Conservation (phyloP, 2,797 vertebrate species). For the Rachycentron canadum region DNA sequence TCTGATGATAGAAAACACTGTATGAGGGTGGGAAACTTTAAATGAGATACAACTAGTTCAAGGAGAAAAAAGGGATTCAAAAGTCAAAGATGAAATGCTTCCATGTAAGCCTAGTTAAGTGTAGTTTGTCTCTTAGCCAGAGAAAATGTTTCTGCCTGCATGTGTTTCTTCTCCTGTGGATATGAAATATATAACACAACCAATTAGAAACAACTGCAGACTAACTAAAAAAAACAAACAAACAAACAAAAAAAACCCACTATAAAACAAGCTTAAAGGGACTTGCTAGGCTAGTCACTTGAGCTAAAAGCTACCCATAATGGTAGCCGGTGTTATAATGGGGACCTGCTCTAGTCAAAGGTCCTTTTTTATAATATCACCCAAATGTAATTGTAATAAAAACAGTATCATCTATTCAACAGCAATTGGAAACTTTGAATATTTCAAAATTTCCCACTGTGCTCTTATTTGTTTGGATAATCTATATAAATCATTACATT, state of each 20-base stretch:
- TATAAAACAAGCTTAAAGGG: background rate
- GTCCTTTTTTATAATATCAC: background rate
- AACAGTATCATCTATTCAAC: background rate
- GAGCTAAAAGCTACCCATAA: background rate
- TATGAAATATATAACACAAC: background rate
- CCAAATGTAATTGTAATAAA: background rate
- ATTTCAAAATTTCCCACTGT: too few species aligned
- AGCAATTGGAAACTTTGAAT: too few species aligned
- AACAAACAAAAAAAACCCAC: too few species aligned
- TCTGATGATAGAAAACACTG: background rate
- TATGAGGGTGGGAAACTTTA: background rate
- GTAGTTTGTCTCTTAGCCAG: background rate
- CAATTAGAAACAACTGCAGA: background rate
- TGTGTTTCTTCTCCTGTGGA: conserved; percentile 3
- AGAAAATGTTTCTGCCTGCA: too few species aligned
- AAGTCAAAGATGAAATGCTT: background rate
- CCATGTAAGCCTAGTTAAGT: background rate
- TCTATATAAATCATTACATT: background rate
- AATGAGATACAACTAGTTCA: background rate
- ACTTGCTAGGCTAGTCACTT: background rate
- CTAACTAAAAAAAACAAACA: background rate
- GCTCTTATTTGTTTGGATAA: background rate
- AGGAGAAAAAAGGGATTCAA: background rate
- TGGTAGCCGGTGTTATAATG: background rate
- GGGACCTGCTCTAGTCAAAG: background rate